Conservation (phyloP, 2,888 invertebrate genomes). For the Erebia epiphron region DNA sequence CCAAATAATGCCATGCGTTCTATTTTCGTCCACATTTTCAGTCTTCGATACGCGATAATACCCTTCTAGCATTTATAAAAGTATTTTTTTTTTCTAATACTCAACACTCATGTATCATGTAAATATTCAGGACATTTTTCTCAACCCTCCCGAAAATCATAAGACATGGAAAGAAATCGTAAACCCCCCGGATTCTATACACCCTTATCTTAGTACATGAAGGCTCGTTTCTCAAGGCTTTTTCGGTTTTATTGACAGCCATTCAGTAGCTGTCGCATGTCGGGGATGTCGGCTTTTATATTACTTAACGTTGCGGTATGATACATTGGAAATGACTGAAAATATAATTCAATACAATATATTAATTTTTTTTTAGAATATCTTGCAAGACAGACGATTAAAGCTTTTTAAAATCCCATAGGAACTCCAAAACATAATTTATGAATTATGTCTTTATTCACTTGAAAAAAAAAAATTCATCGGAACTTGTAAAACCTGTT, state of each 20-base stretch:
- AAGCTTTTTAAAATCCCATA: no score
- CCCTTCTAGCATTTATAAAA: no score
- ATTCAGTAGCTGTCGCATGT: slow-evolving; percentile 28
- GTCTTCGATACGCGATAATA: no score
- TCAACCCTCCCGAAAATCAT: slow-evolving; percentile 11
- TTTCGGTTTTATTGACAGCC: slow-evolving; percentile 36
- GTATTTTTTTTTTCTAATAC: neutral
- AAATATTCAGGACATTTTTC: neutral
- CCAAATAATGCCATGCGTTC: no score
- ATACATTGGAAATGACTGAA: slow-evolving; percentile 18
- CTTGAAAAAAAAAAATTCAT: no score
- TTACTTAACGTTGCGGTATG: slow-evolving; percentile 28
- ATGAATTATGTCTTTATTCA: no score
- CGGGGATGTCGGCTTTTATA: slow-evolving; percentile 22
- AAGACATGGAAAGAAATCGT: slow-evolving; percentile 27
- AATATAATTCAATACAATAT: neutral
- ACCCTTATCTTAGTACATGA: slow-evolving; percentile 10
- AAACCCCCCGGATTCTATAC: slow-evolving; percentile 22
- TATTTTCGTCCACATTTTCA: no score
- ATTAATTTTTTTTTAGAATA: no score
- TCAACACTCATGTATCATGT: slow-evolving; percentile 1
- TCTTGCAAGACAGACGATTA: no score
- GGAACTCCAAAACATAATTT: no score
- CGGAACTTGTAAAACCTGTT: no score
- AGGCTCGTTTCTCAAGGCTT: slow-evolving; percentile 26